Evolutionary conservation across 1,140 invertebrate genomes (phyloP).

Genomic region (Drosophila fuyamai): DNA sequence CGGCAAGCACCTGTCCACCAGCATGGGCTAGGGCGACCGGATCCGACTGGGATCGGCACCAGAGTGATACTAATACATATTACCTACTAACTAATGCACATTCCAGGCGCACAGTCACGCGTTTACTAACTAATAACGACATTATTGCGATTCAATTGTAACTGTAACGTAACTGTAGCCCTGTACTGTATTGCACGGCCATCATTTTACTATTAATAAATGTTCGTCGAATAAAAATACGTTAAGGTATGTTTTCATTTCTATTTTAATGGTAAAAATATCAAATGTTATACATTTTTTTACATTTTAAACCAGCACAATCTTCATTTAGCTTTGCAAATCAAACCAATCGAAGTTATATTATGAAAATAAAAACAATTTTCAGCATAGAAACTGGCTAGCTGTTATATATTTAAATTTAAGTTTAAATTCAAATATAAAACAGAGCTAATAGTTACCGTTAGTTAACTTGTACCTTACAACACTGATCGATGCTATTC

Average conservation of each 20-base stretch:
- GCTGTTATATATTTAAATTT: background rate
- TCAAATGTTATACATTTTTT: no score
- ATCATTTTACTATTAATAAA: constrained; percentile 78
- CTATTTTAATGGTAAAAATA: no score
- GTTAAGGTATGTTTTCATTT: no score
- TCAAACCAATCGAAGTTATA: no score
- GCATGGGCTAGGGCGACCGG: constrained; percentile 49
- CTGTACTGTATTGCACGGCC: constrained; percentile 37
- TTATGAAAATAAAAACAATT: no score
- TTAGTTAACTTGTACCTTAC: background rate
- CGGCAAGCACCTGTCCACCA: constrained; percentile 60
- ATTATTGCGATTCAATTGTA: constrained; percentile 68
- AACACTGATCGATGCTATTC: background rate
- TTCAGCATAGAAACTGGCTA: no score
- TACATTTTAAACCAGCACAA: no score
- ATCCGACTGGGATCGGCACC: constrained; percentile 29
- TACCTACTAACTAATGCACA: constrained; percentile 75
- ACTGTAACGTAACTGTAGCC: constrained; percentile 59
- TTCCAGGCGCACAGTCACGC: constrained; percentile 51
- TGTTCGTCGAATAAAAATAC: constrained; percentile 57
- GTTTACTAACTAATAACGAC: constrained; percentile 56
- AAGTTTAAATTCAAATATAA: background rate
- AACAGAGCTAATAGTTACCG: background rate
- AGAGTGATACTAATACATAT: constrained; percentile 80
- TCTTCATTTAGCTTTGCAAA: no score